Evolutionary conservation across 2,797 vertebrate genomes (phyloP).

Genomic region (Dendrocincla fuliginosa): DNA sequence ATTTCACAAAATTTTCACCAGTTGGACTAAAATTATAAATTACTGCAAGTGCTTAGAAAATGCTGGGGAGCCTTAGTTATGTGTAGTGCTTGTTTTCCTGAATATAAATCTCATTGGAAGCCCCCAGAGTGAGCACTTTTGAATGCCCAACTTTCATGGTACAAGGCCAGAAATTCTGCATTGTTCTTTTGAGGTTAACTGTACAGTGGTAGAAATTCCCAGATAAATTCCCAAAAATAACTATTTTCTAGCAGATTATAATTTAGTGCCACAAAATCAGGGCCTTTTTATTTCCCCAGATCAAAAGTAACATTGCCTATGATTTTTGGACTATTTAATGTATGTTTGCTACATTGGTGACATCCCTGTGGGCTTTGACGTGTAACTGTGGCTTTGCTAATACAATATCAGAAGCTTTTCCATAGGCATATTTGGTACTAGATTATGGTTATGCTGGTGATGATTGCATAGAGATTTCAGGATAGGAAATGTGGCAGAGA

Average conservation of each 20-base stretch:
- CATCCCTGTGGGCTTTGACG: neutral
- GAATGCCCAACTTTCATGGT: neutral
- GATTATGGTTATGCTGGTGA: neutral
- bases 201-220: neutral
- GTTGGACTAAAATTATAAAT: neutral
- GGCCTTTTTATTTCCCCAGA: neutral
- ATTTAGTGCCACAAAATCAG: neutral
- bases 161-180: neutral
- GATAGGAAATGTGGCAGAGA: constrained; percentile 14
- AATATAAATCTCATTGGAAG: neutral
- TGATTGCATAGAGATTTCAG: constrained; percentile 4
- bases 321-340: neutral
- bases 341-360: neutral
- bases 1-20: neutral
- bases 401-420: neutral
- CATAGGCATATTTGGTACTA: neutral
- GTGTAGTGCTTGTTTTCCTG: neutral
- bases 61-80: neutral
- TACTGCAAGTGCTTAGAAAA: neutral
- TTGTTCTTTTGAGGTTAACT: neutral
- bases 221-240: neutral
- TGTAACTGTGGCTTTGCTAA: neutral
- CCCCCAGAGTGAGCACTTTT: neutral
- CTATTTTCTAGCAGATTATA: neutral
- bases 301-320: neutral